Evolutionary conservation across 64 coral and sea anemone species (phyloP), one percentile per base, ranked within the genome.

Genomic region (Porites australiensis): DNA sequence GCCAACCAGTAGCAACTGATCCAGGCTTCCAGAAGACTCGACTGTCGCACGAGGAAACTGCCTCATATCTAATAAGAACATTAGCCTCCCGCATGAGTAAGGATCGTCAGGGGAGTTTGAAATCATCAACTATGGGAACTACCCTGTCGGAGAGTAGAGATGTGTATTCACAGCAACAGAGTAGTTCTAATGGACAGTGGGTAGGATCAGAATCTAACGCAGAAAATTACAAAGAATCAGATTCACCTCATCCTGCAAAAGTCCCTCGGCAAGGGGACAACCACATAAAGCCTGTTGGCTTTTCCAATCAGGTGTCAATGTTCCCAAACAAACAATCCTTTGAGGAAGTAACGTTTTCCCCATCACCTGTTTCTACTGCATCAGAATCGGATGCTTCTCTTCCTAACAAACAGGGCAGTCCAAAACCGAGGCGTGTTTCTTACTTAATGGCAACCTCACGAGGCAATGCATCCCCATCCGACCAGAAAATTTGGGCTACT

Each of bases 391-490:
- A 84, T 8, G 8, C 46, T 50, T 84, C 81, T 50, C 61, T 10
- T 4, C 44, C 43, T 18, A 84, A 68, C 49, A 84, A 84, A 84
- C 81, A 84, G 45, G 81, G 82, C 20, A 93, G 91, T 49, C 91
- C 91, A 64, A 78, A 85, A 16, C 62, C 87, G 27, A 82, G 95
- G 13, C 75, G 95, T 16, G 90, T 92, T n/a, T 97, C 95, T 0
- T 97, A 97, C 55, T 82, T 97, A 1, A 94, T 97, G 95, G 95
- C 95, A 3, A 97, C 95, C 14, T 83, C 57, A 64, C 70, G 75
- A 69, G 18, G 50, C 19, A 44, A 16, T 14, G 54, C 74, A 20
- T 45, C 57, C 18, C 15, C 69, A 57, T 52, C 88, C n/a, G 63
- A 84, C 44, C 81, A 84, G 63, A 84, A 68, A 84, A 6, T 84